phyloP scores from a whole-genome alignment of 2,797 vertebrate species.

The Brachyalestes nurse region DNA sequence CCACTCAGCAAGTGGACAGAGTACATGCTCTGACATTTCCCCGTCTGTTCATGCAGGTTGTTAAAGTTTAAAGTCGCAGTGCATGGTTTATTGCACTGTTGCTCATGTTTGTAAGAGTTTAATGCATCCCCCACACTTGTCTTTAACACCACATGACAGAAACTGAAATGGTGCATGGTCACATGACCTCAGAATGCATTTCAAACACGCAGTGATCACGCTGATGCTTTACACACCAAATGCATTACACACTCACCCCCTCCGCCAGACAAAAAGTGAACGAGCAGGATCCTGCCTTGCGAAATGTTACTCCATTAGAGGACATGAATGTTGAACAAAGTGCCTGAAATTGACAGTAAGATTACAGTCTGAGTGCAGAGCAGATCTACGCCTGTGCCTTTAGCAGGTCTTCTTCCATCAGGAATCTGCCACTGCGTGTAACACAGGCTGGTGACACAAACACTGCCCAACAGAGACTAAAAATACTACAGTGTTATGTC shows the following conservation, averaged over 20 bases:
- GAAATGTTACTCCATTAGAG: slow-evolving; percentile 43
- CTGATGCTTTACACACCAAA: slow-evolving; percentile 12
- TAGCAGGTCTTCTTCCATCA: slow-evolving; percentile 23
- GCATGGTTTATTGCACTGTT: background rate
- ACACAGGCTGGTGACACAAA: slow-evolving; percentile 4
- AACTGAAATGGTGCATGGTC: background rate
- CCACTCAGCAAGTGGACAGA: background rate
- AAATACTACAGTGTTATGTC: background rate
- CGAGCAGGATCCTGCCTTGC: slow-evolving; percentile 15
- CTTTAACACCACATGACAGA: slow-evolving; percentile 10
- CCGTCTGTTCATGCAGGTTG: background rate
- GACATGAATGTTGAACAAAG: slow-evolving; percentile 46
- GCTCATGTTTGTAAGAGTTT: slow-evolving; percentile 2
- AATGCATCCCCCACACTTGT: slow-evolving; percentile 10
- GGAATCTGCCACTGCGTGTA: slow-evolving; percentile 28
- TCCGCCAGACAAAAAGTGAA: slow-evolving; percentile 42
- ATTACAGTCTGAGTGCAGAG: slow-evolving; percentile 47
- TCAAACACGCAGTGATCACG: background rate
- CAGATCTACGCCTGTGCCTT: slow-evolving; percentile 33
- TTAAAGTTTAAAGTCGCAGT: background rate
- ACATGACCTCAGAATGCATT: slow-evolving; percentile 8
- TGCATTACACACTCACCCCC: slow-evolving; percentile 13
- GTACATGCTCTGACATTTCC: background rate
- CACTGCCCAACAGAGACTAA: background rate
- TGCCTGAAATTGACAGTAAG: slow-evolving; percentile 53